Conservation (phyloP, 2,888 invertebrate genomes). For the Mythimna lalbum region DNA sequence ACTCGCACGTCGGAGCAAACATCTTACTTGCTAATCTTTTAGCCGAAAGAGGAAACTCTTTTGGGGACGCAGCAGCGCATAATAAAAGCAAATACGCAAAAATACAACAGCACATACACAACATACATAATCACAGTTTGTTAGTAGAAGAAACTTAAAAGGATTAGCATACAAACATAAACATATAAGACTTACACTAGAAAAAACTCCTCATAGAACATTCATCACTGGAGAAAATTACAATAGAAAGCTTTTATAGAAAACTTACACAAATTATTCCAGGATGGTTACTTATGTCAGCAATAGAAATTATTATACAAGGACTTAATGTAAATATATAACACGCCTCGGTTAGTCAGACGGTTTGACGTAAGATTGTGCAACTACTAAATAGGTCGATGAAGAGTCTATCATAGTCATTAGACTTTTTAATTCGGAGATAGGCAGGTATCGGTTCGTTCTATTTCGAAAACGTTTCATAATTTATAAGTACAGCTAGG, state of each 20-base stretch:
- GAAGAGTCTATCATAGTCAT: slow-evolving; percentile 12
- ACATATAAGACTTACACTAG: too few species aligned
- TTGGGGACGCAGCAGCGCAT: neutral
- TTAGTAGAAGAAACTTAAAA: too few species aligned
- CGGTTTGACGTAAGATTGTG: slow-evolving; percentile 19
- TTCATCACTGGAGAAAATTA: neutral
- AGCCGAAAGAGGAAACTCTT: neutral
- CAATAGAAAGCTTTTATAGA: neutral
- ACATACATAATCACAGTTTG: neutral
- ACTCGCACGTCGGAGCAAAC: neutral
- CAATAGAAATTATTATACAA: neutral
- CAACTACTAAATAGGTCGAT: slow-evolving; percentile 34
- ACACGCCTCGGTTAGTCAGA: neutral
- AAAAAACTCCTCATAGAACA: too few species aligned
- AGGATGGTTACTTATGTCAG: neutral
- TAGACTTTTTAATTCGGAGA: slow-evolving; percentile 39
- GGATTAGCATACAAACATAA: too few species aligned
- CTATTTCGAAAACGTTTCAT: slow-evolving; percentile 14
- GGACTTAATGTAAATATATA: neutral
- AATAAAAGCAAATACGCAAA: neutral
- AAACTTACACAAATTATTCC: neutral
- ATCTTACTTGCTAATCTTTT: slow-evolving; percentile 27
- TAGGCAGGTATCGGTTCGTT: slow-evolving; percentile 1
- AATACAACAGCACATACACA: neutral
- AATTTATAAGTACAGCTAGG: neutral